Conservation (phyloP, 1,140 invertebrate genomes). For the Eubasilissa regina region DNA sequence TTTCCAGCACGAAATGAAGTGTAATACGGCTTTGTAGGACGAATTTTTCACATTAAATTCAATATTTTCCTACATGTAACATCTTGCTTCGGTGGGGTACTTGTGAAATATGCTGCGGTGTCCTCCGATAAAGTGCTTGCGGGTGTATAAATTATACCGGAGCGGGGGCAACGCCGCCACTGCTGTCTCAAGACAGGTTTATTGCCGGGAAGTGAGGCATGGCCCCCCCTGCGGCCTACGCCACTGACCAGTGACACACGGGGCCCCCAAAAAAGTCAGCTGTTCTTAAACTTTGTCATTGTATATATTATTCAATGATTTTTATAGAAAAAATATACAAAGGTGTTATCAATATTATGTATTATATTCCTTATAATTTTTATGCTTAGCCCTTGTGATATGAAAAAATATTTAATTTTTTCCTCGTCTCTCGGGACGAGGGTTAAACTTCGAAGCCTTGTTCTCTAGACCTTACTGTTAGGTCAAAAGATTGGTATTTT, state of each 20-base stretch:
- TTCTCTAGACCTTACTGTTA: too few species aligned
- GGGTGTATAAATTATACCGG: conserved; percentile 36
- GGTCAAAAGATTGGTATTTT: too few species aligned
- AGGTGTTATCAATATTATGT: too few species aligned
- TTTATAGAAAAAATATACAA: too few species aligned
- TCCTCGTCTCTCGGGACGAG: too few species aligned
- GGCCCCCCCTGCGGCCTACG: conserved; percentile 37
- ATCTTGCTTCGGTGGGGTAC: conserved; percentile 8
- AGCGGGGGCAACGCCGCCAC: conserved; percentile 40
- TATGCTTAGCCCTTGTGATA: too few species aligned
- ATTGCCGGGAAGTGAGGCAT: conserved; percentile 56
- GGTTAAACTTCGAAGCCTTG: too few species aligned
- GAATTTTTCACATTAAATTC: conserved; percentile 17
- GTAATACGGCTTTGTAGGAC: not conserved
- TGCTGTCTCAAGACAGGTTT: conserved; percentile 60
- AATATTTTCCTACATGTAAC: conserved; percentile 6
- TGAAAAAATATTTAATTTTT: too few species aligned
- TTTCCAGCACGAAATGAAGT: too few species aligned
- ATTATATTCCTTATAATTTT: too few species aligned
- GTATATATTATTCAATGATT: too few species aligned
- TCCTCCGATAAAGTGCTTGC: conserved; percentile 39
- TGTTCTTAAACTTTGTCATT: conserved; percentile 35
- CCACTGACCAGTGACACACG: conserved; percentile 40
- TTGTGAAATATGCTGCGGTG: conserved; percentile 51
- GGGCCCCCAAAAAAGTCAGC: conserved; percentile 2